phyloP scores from a whole-genome alignment of 2,888 invertebrate species.

The Pterobdella sp. region DNA sequence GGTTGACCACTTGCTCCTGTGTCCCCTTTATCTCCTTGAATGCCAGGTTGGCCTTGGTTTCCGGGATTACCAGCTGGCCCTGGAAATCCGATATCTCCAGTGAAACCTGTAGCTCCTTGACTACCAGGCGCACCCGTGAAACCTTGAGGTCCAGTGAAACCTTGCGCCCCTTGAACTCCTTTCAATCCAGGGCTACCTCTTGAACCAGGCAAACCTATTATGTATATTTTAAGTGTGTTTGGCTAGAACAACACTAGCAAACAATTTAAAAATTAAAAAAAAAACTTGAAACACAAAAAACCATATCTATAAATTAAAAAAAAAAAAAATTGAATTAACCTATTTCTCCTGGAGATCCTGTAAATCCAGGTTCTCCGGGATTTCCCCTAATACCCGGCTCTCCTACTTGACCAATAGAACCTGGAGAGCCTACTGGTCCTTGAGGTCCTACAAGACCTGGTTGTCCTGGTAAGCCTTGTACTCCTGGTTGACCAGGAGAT shows the following conservation, averaged over 20 bases:
- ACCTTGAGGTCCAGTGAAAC: conserved; percentile 29
- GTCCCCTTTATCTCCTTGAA: conserved; percentile 27
- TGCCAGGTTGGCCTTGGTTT: conserved; percentile 20
- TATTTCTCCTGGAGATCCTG: background rate
- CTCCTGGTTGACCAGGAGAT: background rate
- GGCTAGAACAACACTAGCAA: too few species aligned
- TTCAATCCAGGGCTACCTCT: conserved; percentile 17
- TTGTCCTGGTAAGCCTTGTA: conserved; percentile 24
- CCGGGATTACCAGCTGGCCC: conserved; percentile 27
- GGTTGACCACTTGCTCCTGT: conserved; percentile 33
- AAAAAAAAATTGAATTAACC: background rate
- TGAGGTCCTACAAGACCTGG: conserved; percentile 38
- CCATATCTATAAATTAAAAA: too few species aligned
- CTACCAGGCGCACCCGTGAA: conserved; percentile 24
- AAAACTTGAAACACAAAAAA: too few species aligned
- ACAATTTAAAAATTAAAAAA: too few species aligned
- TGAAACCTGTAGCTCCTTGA: conserved; percentile 24
- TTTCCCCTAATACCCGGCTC: conserved; percentile 5
- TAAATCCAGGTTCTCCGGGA: background rate
- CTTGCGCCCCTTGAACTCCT: conserved; percentile 29
- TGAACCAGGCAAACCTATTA: background rate
- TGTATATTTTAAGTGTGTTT: too few species aligned
- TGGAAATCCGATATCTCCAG: conserved; percentile 27
- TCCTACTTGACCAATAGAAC: conserved; percentile 34
- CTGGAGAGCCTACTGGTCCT: conserved; percentile 42